phyloP scores from a whole-genome alignment of 2,113 vertebrate genomes.

The Gracilinanus agilis region DNA sequence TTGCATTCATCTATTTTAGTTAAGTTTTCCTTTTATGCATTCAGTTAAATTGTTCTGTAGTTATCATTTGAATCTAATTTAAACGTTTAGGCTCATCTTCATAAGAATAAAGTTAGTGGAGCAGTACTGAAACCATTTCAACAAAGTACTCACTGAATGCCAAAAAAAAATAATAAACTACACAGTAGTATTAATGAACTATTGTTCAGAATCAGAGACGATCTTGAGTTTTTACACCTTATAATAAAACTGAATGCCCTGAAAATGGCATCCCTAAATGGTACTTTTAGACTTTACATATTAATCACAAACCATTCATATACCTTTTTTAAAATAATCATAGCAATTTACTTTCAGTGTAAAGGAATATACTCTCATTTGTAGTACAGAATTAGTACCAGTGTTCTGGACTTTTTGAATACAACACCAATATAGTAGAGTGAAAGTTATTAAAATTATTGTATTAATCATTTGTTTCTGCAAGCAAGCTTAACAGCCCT shows the following conservation, averaged over 20 bases:
- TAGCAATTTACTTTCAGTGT: constrained; percentile 7
- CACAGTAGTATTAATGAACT: constrained; percentile 22
- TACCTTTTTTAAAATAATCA: constrained; percentile 21
- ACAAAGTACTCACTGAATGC: not conserved
- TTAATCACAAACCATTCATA: not conserved
- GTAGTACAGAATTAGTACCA: constrained; percentile 39
- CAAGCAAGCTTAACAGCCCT: constrained; percentile 67
- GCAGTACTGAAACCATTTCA: constrained; percentile 26
- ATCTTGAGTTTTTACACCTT: constrained; percentile 35
- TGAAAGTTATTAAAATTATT: constrained; percentile 31
- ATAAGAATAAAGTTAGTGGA: constrained; percentile 52
- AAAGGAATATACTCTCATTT: constrained; percentile 49
- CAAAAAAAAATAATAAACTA: not conserved
- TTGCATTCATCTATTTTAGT: constrained; percentile 55
- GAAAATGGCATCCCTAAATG: constrained; percentile 30
- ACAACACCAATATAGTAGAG: not conserved
- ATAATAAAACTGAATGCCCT: not conserved
- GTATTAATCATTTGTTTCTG: constrained; percentile 64
- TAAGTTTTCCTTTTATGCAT: constrained; percentile 42
- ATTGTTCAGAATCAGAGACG: constrained; percentile 19
- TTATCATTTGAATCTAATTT: constrained; percentile 60
- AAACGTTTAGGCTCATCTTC: constrained; percentile 52
- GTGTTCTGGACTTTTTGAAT: not conserved
- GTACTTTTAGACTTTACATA: constrained; percentile 2
- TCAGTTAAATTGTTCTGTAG: constrained; percentile 46